Conservation (phyloP, 2,113 vertebrate genomes). For the Bambusicola thoracicus region DNA sequence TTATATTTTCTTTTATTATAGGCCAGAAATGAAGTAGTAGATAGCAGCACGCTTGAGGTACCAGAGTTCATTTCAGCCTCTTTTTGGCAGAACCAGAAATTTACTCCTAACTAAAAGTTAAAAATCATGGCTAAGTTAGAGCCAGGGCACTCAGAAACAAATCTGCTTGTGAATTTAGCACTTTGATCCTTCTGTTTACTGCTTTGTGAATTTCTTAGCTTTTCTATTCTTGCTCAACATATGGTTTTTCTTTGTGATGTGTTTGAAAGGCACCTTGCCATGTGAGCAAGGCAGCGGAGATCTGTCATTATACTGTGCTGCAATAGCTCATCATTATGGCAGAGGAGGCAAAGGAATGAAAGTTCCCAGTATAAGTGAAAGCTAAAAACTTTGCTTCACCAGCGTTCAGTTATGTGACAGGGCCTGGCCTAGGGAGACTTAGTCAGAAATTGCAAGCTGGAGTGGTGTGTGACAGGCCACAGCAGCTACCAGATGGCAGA, state of each 20-base stretch:
- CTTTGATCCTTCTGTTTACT: not conserved
- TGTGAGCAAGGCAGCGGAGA: not conserved
- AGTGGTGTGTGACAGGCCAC: not conserved
- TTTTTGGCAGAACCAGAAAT: not conserved
- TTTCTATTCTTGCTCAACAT: not conserved
- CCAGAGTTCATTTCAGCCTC: not conserved
- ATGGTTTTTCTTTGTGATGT: not conserved
- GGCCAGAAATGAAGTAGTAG: not conserved
- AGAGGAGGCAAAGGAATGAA: not conserved
- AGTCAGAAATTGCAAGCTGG: not conserved
- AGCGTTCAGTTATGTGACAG: not conserved
- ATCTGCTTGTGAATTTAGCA: not conserved
- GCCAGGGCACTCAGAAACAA: not conserved
- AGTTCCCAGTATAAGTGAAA: not conserved
- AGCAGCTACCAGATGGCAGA: not conserved
- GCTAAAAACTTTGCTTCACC: not conserved
- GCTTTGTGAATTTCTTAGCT: not conserved
- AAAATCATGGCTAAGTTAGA: not conserved
- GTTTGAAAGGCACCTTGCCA: not conserved
- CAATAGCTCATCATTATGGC: not conserved
- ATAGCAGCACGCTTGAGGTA: rapidly evolving
- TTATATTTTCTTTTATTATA: not conserved
- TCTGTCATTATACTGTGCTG: not conserved
- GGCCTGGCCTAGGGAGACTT: not conserved
- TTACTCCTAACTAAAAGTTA: not conserved